Evolutionary conservation across 2,888 invertebrate species (phyloP).

Genomic region (Camponotus fellah): DNA sequence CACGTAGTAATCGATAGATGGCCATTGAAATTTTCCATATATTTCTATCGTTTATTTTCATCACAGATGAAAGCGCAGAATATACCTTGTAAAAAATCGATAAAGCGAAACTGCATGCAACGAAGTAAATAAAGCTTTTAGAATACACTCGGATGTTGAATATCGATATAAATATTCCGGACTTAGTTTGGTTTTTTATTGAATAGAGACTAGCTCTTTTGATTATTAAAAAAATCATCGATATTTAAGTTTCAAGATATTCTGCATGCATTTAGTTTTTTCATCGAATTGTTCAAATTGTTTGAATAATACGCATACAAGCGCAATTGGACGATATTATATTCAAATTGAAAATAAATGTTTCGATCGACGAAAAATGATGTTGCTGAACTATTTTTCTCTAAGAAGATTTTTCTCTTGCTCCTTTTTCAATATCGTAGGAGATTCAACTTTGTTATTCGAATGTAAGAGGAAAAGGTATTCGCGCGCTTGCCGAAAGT

Average conservation of each 20-base stretch:
- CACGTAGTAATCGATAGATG: not conserved
- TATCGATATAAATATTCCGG: not conserved
- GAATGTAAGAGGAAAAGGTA: not conserved
- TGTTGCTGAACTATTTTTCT: not conserved
- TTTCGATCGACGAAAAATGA: slow-evolving; percentile 3
- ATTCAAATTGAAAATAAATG: slow-evolving; percentile 7
- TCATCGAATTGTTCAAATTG: not conserved
- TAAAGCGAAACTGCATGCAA: not conserved
- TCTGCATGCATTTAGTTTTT: not conserved
- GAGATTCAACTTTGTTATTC: slow-evolving; percentile 24
- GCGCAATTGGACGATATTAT: not conserved
- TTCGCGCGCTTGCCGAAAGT: slow-evolving; percentile 23
- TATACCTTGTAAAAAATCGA: slow-evolving; percentile 9
- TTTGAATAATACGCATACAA: not conserved
- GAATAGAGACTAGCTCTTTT: not conserved
- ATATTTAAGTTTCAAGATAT: not conserved
- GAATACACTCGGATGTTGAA: slow-evolving; percentile 1
- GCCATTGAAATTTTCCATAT: slow-evolving; percentile 5
- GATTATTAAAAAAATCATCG: not conserved
- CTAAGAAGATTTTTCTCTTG: not conserved
- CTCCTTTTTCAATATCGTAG: slow-evolving; percentile 2
- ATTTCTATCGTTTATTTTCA: not conserved
- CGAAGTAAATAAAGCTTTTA: slow-evolving; percentile 21
- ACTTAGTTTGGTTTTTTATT: not conserved
- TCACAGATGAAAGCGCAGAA: not conserved